Evolutionary conservation across 2,113 vertebrate genomes (phyloP).

Genomic region (Glareola pratincola): DNA sequence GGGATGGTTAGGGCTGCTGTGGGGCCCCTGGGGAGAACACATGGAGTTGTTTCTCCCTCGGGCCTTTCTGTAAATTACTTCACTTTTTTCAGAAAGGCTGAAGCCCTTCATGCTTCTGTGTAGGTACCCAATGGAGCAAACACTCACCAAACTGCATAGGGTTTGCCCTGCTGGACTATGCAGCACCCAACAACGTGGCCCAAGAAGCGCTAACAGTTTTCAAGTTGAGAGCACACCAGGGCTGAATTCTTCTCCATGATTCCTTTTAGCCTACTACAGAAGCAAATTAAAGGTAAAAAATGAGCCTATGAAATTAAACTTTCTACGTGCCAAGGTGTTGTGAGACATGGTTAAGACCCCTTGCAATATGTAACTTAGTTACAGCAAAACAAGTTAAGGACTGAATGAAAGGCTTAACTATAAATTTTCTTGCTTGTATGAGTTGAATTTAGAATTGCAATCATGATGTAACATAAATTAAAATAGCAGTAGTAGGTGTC

Average conservation of each 20-base stretch:
- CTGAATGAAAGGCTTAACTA: neutral
- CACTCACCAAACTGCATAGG: neutral
- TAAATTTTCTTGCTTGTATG: conserved; percentile 3
- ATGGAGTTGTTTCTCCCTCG: neutral
- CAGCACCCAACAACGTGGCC: rapidly evolving
- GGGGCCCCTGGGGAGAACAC: no score
- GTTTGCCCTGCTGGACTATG: neutral
- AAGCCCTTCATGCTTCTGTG: neutral
- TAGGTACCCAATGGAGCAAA: neutral
- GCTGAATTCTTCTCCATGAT: neutral
- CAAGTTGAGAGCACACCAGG: rapidly evolving
- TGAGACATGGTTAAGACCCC: neutral
- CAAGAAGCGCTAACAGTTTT: neutral
- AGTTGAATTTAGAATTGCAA: conserved; percentile 42
- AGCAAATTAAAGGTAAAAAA: neutral
- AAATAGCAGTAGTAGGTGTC: neutral
- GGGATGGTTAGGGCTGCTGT: neutral
- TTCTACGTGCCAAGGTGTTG: neutral
- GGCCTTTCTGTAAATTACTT: neutral
- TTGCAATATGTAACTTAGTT: neutral
- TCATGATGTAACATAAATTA: conserved; percentile 17
- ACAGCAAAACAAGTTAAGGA: neutral
- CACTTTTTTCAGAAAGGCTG: neutral
- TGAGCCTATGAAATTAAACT: neutral
- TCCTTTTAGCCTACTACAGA: neutral